Conservation (phyloP, 1,140 invertebrate species). For the Lanistes nyassanus region DNA sequence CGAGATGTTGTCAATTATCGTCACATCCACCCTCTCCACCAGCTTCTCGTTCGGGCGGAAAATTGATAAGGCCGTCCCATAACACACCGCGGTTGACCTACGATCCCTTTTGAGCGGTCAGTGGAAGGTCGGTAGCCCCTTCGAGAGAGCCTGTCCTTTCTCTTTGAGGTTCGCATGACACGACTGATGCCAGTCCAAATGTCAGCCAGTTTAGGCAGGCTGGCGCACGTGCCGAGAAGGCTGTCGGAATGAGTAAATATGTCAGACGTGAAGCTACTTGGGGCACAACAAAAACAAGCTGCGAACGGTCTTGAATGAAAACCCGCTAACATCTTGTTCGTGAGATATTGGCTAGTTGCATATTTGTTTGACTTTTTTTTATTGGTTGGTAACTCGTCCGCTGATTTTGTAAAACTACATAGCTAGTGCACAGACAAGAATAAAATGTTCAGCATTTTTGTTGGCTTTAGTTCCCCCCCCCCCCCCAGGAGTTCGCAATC, state of each 20-base stretch:
- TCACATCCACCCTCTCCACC: not conserved
- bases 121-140: not conserved
- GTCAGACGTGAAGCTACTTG: too few species aligned
- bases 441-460: not conserved
- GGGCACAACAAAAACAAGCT: not conserved
- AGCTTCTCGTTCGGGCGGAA: not conserved
- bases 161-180: not conserved
- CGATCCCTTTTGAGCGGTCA: not conserved
- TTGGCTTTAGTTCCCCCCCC: too few species aligned
- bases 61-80: not conserved
- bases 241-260: too few species aligned
- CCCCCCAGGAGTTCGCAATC: too few species aligned
- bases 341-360: not conserved
- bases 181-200: too few species aligned
- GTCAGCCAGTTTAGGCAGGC: too few species aligned
- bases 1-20: constrained; percentile 10
- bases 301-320: not conserved
- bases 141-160: not conserved
- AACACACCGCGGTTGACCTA: not conserved
- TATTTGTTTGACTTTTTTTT: not conserved
- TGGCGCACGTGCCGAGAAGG: too few species aligned
- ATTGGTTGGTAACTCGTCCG: not conserved
- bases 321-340: not conserved
- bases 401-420: not conserved
- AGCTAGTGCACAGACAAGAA: not conserved